Conservation (phyloP, 2,797 vertebrate genomes). For the Pseudotriccus pelzelni region DNA sequence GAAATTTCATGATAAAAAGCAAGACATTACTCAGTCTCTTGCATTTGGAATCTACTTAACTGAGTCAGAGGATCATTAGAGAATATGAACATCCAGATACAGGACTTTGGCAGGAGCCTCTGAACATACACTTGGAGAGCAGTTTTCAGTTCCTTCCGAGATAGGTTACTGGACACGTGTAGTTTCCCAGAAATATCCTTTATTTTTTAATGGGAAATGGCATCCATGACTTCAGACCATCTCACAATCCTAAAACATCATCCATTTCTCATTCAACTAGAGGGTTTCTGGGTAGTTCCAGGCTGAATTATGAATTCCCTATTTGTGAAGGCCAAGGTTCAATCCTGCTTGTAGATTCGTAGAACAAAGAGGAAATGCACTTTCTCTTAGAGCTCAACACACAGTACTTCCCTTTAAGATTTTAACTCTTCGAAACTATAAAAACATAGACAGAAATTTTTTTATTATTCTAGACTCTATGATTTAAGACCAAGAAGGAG, state of each 20-base stretch:
- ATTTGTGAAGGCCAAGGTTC: not conserved
- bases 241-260: not conserved
- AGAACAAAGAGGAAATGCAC: not conserved
- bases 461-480: not conserved
- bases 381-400: not conserved
- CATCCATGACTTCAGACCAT: not conserved
- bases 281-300: not conserved
- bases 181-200: conserved; percentile 1
- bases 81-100: not conserved
- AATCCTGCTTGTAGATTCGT: not conserved
- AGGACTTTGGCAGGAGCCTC: not conserved
- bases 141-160: not conserved
- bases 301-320: not conserved
- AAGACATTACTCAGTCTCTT: not conserved
- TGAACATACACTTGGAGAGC: not conserved
- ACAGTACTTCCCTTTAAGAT: not conserved
- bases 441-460: not conserved
- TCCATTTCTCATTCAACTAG: not conserved
- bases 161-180: not conserved
- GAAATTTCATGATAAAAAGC: not conserved
- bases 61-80: not conserved
- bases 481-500: not conserved
- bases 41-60: not conserved
- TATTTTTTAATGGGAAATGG: not conserved
- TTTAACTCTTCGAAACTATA: not conserved